Evolutionary conservation across 2,113 vertebrate species (phyloP).

Genomic region (Gallinago undulata): DNA sequence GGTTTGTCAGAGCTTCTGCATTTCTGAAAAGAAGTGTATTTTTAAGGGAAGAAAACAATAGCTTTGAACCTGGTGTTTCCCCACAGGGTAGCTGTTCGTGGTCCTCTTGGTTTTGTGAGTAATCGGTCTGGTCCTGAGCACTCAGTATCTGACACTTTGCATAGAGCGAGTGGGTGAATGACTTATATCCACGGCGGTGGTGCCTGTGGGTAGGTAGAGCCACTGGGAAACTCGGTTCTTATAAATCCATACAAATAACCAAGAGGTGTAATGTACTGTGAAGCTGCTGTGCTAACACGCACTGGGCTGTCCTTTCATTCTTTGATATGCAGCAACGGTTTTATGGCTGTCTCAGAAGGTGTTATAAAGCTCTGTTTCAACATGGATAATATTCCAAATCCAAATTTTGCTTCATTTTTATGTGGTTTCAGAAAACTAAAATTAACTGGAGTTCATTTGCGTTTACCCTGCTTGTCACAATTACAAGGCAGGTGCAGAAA

Average conservation of each 20-base stretch:
- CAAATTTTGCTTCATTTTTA: slow-evolving; percentile 44
- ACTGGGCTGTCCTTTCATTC: not conserved
- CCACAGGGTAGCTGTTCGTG: not conserved
- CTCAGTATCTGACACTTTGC: not conserved
- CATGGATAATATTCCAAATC: not conserved
- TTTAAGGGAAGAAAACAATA: not conserved
- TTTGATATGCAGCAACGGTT: slow-evolving; percentile 40
- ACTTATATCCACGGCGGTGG: not conserved
- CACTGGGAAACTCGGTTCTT: slow-evolving; percentile 25
- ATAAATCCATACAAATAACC: slow-evolving; percentile 17
- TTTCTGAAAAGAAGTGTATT: slow-evolving; percentile 2
- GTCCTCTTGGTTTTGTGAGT: not conserved
- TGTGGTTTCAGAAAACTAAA: slow-evolving; percentile 48
- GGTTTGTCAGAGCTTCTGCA: slow-evolving; percentile 25
- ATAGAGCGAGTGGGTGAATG: not conserved
- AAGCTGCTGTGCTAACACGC: not conserved
- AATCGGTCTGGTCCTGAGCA: not conserved
- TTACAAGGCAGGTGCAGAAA: slow-evolving; percentile 26
- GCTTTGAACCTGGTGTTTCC: slow-evolving; percentile 23
- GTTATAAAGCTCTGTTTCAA: slow-evolving; percentile 21
- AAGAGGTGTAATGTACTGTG: slow-evolving; percentile 4
- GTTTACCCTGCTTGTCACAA: slow-evolving; percentile 30
- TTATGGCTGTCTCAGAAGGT: slow-evolving; percentile 10
- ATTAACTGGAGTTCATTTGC: slow-evolving; percentile 10
- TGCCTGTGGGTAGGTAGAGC: not conserved